Evolutionary conservation across 23 tunicate genomes (phyloP), one percentile per base, ranked within the genome.

Genomic region (Phallusia fumigata): DNA sequence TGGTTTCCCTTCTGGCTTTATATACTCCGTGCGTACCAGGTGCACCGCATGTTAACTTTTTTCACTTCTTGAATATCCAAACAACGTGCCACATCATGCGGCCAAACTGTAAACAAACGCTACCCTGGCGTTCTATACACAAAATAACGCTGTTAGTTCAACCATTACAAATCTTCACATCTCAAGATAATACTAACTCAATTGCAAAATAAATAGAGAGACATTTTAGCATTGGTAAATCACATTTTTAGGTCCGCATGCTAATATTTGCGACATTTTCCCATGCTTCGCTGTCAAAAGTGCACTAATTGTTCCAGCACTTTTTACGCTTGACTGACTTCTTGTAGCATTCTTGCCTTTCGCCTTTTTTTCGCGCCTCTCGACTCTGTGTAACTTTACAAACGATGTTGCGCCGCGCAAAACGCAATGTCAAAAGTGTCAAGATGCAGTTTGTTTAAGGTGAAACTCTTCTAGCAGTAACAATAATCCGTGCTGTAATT

Each of bases 401-500:
- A 51, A 51, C n/a, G n/a, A n/a, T n/a, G n/a, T 40, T 40, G 47
- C n/a, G n/a, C n/a, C n/a, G 47, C 47, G 47, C 47, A 40, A 40
- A 40, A 40, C 47, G 47, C 69, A 58, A 13, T 21, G 69, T 58
- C 69, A 58, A 58, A 58, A 24, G 28, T 58, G 69, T 58, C 69
- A 58, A 22, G 69, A 58, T 58, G 69, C 69, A 58, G 69, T 58
- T 58, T 58, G 69, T 58, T 58, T 58, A 21, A 58, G 69, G 69
- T 16, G 69, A 58, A 58, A 58, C 69, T 16, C 13, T 5, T 22
- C 28, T 24, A 24, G 8, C 16, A 21, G 69, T 24, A 21, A 24
- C 69, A 24, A 21, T 24, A 58, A 58, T 24, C 69, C 8, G 28
- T 16, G 3, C 26, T 6, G 28, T 58, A 21, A 58, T 58, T 58